phyloP scores from a whole-genome alignment of 2,113 vertebrate genomes.

The Phalacrocorax brasilianus region DNA sequence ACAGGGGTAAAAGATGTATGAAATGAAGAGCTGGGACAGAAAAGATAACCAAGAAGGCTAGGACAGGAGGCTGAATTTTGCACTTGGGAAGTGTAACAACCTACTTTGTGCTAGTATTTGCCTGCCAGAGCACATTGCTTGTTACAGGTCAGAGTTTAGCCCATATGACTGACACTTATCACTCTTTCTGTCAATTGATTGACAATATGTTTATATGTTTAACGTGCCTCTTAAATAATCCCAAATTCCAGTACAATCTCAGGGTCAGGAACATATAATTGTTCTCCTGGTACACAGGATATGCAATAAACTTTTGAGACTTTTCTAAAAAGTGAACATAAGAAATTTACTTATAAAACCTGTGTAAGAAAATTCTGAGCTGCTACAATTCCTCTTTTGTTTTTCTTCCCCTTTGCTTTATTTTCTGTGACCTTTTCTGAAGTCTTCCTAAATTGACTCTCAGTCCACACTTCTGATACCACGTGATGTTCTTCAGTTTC shows the following conservation, averaged over 20 bases:
- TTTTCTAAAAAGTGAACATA: background rate
- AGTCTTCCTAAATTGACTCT: slow-evolving; percentile 22
- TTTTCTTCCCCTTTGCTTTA: background rate
- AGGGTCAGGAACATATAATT: background rate
- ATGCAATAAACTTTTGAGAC: background rate
- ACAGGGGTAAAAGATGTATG: accelerated
- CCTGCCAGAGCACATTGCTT: background rate
- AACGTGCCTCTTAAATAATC: background rate
- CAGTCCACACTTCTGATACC: background rate
- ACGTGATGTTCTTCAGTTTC: background rate
- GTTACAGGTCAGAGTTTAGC: background rate
- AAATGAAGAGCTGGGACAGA: background rate
- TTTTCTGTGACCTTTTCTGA: slow-evolving; percentile 50
- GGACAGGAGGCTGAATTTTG: background rate
- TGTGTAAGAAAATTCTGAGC: background rate
- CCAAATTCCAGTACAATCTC: background rate
- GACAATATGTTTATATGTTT: background rate
- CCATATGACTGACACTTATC: background rate
- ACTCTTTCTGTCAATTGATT: background rate
- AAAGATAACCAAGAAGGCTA: background rate
- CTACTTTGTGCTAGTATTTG: background rate
- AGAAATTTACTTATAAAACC: background rate
- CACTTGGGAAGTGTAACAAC: background rate
- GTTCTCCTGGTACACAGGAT: background rate
- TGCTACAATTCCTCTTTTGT: background rate